Percentiles rank a stretch among this genome's conserved stretches.
Conservation (phyloP, 2,888 invertebrate species). For the Erebia palarica region DNA sequence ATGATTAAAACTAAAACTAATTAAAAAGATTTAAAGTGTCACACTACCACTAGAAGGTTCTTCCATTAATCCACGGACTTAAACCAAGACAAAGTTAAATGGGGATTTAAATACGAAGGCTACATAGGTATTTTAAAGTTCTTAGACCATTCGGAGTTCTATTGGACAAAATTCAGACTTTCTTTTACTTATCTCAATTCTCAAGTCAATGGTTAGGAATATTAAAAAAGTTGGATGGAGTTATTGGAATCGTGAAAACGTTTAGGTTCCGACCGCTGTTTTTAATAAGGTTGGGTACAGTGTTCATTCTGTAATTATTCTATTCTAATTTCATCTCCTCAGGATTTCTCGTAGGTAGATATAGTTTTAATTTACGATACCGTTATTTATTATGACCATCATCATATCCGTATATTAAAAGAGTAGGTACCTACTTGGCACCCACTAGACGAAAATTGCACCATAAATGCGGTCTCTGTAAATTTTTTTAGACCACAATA, state of each 20-base stretch:
- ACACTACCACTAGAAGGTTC: conserved; percentile 31
- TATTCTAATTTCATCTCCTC: too few species aligned
- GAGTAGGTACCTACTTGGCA: too few species aligned
- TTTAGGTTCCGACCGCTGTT: not conserved
- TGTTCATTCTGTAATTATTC: too few species aligned
- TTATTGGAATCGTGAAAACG: not conserved
- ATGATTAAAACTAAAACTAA: conserved; percentile 2
- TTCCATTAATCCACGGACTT: conserved; percentile 40
- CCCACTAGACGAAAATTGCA: too few species aligned
- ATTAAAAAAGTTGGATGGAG: not conserved
- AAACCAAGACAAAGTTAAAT: conserved; percentile 38
- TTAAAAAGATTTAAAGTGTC: conserved; percentile 37
- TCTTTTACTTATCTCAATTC: not conserved
- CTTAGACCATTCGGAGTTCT: conserved; percentile 31
- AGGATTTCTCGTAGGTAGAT: too few species aligned
- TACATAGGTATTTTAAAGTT: conserved; percentile 30
- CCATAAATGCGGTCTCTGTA: too few species aligned
- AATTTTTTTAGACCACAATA: too few species aligned
- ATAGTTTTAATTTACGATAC: too few species aligned
- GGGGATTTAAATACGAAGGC: conserved; percentile 38
- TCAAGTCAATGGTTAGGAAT: not conserved
- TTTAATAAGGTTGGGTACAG: too few species aligned
- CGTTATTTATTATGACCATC: too few species aligned
- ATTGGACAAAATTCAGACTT: conserved; percentile 17
- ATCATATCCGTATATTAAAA: too few species aligned